These are phyloP conservation scores for Ennomos quercinarius DNA, from an alignment of 2,888 invertebrate genomes.

Conservation along the genomic window DNA sequence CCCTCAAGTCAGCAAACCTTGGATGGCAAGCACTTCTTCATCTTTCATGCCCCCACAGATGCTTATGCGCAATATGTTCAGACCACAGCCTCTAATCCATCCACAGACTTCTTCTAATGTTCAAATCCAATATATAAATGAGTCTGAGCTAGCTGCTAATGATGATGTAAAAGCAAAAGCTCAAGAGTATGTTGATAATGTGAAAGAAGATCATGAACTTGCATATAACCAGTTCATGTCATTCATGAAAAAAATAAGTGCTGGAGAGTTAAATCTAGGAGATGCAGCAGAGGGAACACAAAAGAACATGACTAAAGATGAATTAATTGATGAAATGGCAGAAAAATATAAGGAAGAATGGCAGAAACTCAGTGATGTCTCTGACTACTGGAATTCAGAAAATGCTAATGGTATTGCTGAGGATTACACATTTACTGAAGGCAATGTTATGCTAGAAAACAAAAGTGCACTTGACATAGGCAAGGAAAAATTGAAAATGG, in stretches of 20 bases:
- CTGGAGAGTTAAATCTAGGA: conserved; percentile 87
- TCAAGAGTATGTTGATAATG: conserved; percentile 84
- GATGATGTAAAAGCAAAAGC: conserved; percentile 81
- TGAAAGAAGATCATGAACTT: conserved; percentile 88
- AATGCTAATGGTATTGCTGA: conserved; percentile 77
- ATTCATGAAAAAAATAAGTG: conserved; percentile 92
- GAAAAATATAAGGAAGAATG: conserved; percentile 91
- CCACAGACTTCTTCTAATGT: conserved; percentile 59
- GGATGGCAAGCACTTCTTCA: conserved; percentile 64
- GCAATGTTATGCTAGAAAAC: conserved; percentile 93
- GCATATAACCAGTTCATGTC: conserved; percentile 93
- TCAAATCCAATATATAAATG: conserved; percentile 73
- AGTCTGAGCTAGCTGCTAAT: conserved; percentile 64
- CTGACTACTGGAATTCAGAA: conserved; percentile 88
- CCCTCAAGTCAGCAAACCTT: conserved; percentile 54
- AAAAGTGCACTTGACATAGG: conserved; percentile 94
- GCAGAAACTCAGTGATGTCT: conserved; percentile 89
- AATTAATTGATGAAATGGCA: conserved; percentile 79
- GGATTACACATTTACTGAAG: conserved; percentile 92
- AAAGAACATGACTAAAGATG: conserved; percentile 70
- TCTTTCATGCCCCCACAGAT: conserved; percentile 60
- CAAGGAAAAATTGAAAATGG: conserved; percentile 91
- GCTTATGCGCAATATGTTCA: conserved; percentile 56
- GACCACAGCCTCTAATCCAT: conserved; percentile 52
- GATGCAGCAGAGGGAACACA: conserved; percentile 69